Evolutionary conservation across 2,888 invertebrate species (phyloP).

Genomic region (Tigriopus californicus): DNA sequence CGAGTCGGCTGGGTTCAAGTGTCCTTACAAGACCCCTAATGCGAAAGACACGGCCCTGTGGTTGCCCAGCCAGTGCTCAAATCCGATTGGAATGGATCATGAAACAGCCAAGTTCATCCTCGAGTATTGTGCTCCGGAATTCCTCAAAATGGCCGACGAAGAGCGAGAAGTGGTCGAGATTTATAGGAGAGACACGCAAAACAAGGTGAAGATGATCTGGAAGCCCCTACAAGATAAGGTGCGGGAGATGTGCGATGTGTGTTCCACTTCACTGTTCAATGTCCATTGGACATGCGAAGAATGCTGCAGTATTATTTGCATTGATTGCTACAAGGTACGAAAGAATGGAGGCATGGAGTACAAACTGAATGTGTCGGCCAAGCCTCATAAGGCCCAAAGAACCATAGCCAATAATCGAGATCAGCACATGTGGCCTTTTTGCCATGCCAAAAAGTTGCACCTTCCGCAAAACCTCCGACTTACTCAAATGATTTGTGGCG

Average conservation of each 20-base stretch:
- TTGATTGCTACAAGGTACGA: slow-evolving; percentile 78
- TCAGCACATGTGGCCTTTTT: slow-evolving; percentile 64
- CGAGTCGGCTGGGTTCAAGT: slow-evolving; percentile 79
- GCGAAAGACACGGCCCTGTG: slow-evolving; percentile 24
- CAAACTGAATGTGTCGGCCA: background rate
- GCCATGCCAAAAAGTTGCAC: slow-evolving; percentile 61
- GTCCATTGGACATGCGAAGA: slow-evolving; percentile 94
- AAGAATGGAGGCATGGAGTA: slow-evolving; percentile 34
- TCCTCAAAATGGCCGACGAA: slow-evolving; percentile 32
- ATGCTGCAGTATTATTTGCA: slow-evolving; percentile 89
- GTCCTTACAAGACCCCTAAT: slow-evolving; percentile 39
- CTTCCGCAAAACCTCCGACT: slow-evolving; percentile 69
- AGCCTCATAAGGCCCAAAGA: slow-evolving; percentile 4
- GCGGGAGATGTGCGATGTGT: slow-evolving; percentile 92
- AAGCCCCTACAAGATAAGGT: slow-evolving; percentile 87
- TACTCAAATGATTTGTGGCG: slow-evolving; percentile 85
- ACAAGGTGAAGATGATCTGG: slow-evolving; percentile 71
- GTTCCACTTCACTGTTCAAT: slow-evolving; percentile 91
- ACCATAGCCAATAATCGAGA: slow-evolving; percentile 31
- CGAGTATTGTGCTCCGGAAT: slow-evolving; percentile 30
- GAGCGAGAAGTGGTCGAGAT: slow-evolving; percentile 26
- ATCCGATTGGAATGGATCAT: slow-evolving; percentile 25
- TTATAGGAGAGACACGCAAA: slow-evolving; percentile 39
- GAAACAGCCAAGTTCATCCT: slow-evolving; percentile 30
- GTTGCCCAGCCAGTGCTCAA: slow-evolving; percentile 23